Conservation (phyloP, 2,888 invertebrate genomes). For the Rotaria magnacalcarata region DNA sequence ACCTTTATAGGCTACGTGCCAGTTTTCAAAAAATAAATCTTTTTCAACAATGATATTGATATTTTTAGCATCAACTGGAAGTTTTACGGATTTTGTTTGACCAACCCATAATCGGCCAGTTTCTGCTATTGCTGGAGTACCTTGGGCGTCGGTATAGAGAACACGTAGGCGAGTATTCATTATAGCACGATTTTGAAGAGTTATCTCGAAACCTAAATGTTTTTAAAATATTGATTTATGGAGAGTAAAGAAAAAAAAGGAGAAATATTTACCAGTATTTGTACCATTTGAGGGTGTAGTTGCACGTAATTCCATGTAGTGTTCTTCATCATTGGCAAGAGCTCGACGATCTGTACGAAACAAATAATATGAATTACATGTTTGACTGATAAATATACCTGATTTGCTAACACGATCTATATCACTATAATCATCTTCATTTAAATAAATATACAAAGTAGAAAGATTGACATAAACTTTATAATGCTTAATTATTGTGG, state of each 20-base stretch:
- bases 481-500: too few relatives aligned
- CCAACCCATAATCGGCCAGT: background rate
- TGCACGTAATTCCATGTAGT: conserved; percentile 11
- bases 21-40: background rate
- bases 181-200: background rate
- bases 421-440: background rate
- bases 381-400: background rate
- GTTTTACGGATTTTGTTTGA: background rate
- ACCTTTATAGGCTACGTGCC: background rate
- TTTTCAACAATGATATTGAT: background rate
- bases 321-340: background rate
- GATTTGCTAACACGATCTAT: background rate
- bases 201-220: background rate
- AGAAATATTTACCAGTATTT: background rate
- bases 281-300: background rate
- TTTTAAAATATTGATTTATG: background rate
- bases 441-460: background rate
- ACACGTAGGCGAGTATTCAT: background rate
- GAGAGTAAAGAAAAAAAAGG: too few relatives aligned
- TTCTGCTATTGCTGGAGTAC: background rate
- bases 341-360: background rate
- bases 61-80: background rate
- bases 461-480: background rate
- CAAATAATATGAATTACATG: background rate
- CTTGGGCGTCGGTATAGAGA: background rate